Base-by-base conservation (phyloP, 2,113 vertebrate genomes). In the Perca flavescens region DNA sequence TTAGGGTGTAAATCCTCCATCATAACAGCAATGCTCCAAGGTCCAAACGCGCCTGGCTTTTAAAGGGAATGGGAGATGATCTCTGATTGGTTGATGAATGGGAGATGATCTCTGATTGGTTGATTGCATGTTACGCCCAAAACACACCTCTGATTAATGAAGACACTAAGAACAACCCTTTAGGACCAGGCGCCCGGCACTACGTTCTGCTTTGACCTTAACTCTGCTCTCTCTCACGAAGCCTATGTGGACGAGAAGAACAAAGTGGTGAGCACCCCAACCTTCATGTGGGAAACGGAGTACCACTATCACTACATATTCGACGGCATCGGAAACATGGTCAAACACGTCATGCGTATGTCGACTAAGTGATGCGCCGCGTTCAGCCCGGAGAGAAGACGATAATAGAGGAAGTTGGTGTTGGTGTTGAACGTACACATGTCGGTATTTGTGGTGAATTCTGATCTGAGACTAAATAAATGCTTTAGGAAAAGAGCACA, bases 251-350 rank as follows among this genome's bases (percentile, higher is more conserved):
- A 95, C 9, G 93, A 94, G 92, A 94, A 95, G 90, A 95, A 95
- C 92, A 94, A 91, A 86, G 95, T 95, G 84, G 87, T 95, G 71
- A 95, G 93, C 90, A 95, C 95, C 31, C 94, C 95, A 0, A 74
- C 94, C 84, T 96, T 95, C 90, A 93, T 95, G 94, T 95, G 95
- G 94, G 95, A 95, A 63, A 95, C 94, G 0, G 93, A 95, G 7
- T 92, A 88, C 54, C 94, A 94, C 85, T 95, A 94, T 73, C 94
- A 95, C 68, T 94, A 95, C 68, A 95, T 96, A 46, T 95, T 95
- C 47, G 94, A 95, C 69, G 94, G 95, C 3, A 95, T 95, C 60
- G 94, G 95, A 72, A 94, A 94, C 52, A 95, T 95, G 94, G 95
- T 95, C 71, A 94, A 95, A 71, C 94, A 95, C 36, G 92, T 96